phyloP scores from a whole-genome alignment of 1,140 invertebrate species.

The Heliconius melpomene region DNA sequence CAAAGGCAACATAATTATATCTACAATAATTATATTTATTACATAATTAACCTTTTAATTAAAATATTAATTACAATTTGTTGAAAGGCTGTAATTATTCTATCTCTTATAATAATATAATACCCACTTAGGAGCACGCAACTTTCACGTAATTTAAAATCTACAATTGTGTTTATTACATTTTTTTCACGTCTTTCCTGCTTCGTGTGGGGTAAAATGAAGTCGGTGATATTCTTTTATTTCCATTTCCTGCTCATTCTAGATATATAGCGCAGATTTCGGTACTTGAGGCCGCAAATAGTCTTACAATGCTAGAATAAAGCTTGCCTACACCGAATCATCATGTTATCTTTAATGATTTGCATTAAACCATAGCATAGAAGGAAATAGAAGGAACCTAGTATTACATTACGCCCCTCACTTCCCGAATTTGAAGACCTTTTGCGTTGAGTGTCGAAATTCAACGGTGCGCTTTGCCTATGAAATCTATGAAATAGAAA shows the following conservation, averaged over 20 bases:
- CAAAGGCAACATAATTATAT: conserved; percentile 1
- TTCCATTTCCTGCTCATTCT: too few relatives aligned
- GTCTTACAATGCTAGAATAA: too few relatives aligned
- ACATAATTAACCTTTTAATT: conserved; percentile 8
- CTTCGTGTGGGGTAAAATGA: neutral
- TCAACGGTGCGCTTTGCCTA: neutral
- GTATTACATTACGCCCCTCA: too few relatives aligned
- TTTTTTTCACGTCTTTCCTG: neutral
- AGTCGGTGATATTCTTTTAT: too few relatives aligned
- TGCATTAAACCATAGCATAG: too few relatives aligned
- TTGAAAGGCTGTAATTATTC: neutral
- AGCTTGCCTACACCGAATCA: too few relatives aligned
- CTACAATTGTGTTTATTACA: neutral
- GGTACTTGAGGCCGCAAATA: too few relatives aligned
- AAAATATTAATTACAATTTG: conserved; percentile 10
- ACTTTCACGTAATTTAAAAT: conserved; percentile 3
- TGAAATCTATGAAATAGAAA: too few relatives aligned
- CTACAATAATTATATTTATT: conserved; percentile 5
- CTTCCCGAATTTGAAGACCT: neutral
- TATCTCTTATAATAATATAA: neutral
- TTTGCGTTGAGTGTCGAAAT: neutral
- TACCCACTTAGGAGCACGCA: neutral
- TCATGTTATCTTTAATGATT: too few relatives aligned
- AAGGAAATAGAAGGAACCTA: too few relatives aligned
- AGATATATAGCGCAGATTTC: too few relatives aligned